Evolutionary conservation across 2,888 invertebrate species (phyloP), one percentile per base, ranked within the genome.

Genomic region (Eupithecia inturbata): DNA sequence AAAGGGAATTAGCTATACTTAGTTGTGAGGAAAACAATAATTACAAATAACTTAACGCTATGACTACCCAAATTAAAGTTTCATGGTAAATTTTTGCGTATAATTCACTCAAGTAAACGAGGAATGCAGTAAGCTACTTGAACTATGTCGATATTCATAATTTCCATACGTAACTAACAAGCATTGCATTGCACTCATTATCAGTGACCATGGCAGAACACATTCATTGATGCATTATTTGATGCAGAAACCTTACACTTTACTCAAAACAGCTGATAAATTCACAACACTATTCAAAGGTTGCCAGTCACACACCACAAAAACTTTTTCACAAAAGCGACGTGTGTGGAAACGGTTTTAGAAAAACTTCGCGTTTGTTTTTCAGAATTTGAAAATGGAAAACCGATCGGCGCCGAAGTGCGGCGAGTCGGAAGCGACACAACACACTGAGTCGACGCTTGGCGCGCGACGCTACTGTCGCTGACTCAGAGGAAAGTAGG

Each of bases 401-500:
- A 81, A 77, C 81, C 82, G 82, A 82, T 83, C 80, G 80, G 79
- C 80, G 82, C 84, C 86, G 86, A 86, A 89, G 91, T 91, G 91
- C 88, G 88, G 84, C 87, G 84, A 85, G 88, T 90, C 87, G 91
- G 92, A 91, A 90, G 90, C 89, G 87, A 84, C 83, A 84, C 82
- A 85, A 88, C 90, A 87, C 85, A 93, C 92, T 92, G 92, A 82
- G 85, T 83, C 83, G 81, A 82, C 78, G 80, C 79, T 80, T 81
- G 84, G 82, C 85, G 82, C 49, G 72, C 68, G 41, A 22, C 45
- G 73, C 69, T 76, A 80, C 82, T 80, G 82, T 85, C 87, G 86
- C 84, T 90, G 88, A 89, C 77, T 88, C 91, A 88, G 88, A 88
- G 90, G 89, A 91, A 89, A 90, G 88, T 90, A 93, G 93, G 93